Conservation (phyloP, 2,888 invertebrate genomes). For the Aleiodes alternator region DNA sequence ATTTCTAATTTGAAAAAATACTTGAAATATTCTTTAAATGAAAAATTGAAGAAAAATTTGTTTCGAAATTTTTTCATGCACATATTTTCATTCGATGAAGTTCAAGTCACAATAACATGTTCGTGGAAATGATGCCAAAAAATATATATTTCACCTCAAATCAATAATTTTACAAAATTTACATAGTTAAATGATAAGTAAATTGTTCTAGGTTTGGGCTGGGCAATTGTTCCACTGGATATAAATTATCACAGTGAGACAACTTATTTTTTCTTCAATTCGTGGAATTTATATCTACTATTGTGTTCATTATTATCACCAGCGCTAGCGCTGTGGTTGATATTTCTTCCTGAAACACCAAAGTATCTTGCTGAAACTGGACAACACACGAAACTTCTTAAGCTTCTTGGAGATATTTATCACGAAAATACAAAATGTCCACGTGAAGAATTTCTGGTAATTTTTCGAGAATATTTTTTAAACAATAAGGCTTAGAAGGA, state of each 20-base stretch:
- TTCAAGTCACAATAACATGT: too few relatives aligned
- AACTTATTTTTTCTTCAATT: conserved; percentile 81
- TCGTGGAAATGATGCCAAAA: too few relatives aligned
- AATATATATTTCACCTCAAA: too few relatives aligned
- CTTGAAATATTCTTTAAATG: too few relatives aligned
- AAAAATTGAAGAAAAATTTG: too few relatives aligned
- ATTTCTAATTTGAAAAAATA: too few relatives aligned
- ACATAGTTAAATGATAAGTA: not conserved
- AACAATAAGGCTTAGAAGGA: not conserved
- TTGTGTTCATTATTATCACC: conserved; percentile 84
- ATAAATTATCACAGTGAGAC: conserved; percentile 60
- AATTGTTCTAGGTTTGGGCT: conserved; percentile 75
- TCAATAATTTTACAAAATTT: not conserved
- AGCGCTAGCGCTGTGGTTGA: conserved; percentile 80
- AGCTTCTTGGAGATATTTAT: conserved; percentile 82
- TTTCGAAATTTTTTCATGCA: too few relatives aligned
- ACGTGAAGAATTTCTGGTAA: conserved; percentile 67
- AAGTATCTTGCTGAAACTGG: conserved; percentile 88
- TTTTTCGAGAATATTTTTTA: not conserved
- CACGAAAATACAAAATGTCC: conserved; percentile 81
- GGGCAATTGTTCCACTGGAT: conserved; percentile 84
- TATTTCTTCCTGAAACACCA: conserved; percentile 87
- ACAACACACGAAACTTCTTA: conserved; percentile 83
- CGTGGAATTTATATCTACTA: conserved; percentile 89
- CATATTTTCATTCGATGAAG: too few relatives aligned